A percentile compares a stretch with the other conserved stretches of the same genome.
phyloP scores from a whole-genome alignment of 2,888 invertebrate species.

The Drosophila dives region DNA sequence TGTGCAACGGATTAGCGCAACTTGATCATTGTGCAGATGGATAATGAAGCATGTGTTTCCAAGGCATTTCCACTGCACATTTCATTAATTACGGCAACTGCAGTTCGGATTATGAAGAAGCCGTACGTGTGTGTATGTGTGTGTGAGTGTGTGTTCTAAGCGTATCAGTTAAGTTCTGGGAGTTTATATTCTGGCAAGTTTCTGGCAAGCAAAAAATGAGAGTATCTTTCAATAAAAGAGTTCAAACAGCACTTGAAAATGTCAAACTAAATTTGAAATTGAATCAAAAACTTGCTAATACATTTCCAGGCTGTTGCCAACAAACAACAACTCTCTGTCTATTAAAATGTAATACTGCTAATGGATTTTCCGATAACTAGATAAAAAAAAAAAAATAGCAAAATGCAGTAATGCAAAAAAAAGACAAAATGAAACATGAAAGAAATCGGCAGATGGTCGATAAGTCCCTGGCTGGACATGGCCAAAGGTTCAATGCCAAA shows the following conservation, averaged over 20 bases:
- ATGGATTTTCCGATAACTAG: not conserved
- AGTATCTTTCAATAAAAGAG: not conserved
- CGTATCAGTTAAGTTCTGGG: not conserved
- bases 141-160: not conserved
- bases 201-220: not conserved
- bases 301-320: not conserved
- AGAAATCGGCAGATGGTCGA: not conserved
- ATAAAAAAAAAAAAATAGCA: not conserved
- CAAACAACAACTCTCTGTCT: not conserved
- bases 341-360: not conserved
- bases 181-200: not conserved
- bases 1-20: slow-evolving; percentile 21
- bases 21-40: slow-evolving; percentile 27
- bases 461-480: not conserved
- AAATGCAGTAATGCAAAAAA: too few relatives aligned
- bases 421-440: not conserved
- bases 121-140: not conserved
- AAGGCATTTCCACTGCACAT: not conserved
- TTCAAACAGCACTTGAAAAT: not conserved
- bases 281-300: not conserved
- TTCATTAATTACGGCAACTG: slow-evolving; percentile 1
- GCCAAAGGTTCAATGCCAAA: slow-evolving; percentile 2
- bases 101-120: not conserved
- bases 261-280: not conserved
- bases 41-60: slow-evolving; percentile 18